These are phyloP conservation scores for Acanthurus leucopareius DNA, from an alignment of 2,797 vertebrate genomes.

Conservation along the genomic window DNA sequence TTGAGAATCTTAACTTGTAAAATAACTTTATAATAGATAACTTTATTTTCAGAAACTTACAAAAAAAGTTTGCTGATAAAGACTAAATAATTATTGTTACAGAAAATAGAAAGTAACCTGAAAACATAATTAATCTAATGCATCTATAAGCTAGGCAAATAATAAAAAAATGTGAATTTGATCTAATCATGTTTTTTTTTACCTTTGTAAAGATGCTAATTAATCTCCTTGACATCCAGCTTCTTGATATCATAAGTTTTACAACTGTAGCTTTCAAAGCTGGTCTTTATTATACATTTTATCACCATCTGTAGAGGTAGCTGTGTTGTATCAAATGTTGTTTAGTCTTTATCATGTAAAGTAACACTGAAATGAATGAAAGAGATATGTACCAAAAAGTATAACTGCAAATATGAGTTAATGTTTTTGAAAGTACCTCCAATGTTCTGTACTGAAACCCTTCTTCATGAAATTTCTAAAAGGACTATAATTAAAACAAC, in stretches of 20 bases:
- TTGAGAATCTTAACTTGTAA: neutral
- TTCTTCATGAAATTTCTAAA: too few relatives aligned
- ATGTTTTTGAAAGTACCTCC: neutral
- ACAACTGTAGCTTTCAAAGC: neutral
- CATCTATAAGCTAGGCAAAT: neutral
- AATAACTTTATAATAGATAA: neutral
- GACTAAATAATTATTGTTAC: neutral
- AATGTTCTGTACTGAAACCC: neutral
- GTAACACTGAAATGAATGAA: neutral
- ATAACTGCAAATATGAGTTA: neutral
- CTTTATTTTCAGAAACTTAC: neutral
- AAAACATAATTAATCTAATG: neutral
- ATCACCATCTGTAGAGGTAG: neutral
- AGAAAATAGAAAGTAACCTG: neutral
- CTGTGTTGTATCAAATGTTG: neutral
- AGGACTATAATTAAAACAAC: too few relatives aligned
- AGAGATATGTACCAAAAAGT: neutral
- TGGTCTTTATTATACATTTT: neutral
- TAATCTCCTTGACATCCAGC: neutral
- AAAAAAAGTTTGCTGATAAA: too few relatives aligned
- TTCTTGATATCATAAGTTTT: neutral
- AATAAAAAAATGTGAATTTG: neutral
- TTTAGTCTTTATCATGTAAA: neutral
- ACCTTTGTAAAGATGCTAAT: too few relatives aligned
- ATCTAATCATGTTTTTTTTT: too few relatives aligned